phyloP scores from a whole-genome alignment of 2,797 vertebrate species.

The Oophaga sylvatica region DNA sequence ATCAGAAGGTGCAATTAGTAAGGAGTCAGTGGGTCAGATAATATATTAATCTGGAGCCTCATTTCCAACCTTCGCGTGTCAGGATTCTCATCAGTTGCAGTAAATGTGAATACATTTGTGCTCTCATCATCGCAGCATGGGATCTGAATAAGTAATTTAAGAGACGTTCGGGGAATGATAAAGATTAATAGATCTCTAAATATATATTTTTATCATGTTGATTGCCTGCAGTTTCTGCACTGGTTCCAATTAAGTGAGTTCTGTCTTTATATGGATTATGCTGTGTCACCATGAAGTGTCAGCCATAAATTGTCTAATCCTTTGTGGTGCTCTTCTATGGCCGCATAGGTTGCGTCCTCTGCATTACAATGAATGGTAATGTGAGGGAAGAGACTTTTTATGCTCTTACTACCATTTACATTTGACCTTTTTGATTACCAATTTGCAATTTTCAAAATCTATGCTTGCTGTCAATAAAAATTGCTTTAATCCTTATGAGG shows the following conservation, averaged over 20 bases:
- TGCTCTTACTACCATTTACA: no score
- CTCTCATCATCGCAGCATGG: slow-evolving; percentile 25
- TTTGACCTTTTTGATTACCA: no score
- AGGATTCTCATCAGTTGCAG: slow-evolving; percentile 29
- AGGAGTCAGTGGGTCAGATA: slow-evolving; percentile 44
- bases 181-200: slow-evolving; percentile 45
- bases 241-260: slow-evolving; percentile 3
- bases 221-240: not conserved
- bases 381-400: no score
- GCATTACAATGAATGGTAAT: slow-evolving; percentile 7
- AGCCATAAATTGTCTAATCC: not conserved
- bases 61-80: slow-evolving; percentile 40
- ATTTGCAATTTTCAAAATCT: no score
- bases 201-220: slow-evolving; percentile 43
- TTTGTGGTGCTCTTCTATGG: not conserved
- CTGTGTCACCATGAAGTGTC: not conserved
- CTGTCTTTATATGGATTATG: slow-evolving; percentile 1
- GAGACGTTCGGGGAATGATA: slow-evolving; percentile 5
- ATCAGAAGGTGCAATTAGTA: slow-evolving; percentile 24
- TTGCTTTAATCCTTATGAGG: no score
- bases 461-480: no score
- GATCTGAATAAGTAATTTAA: slow-evolving; percentile 32
- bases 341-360: no score
- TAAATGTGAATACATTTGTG: slow-evolving; percentile 40
- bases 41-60: slow-evolving; percentile 31